These are phyloP conservation scores for Chaetophractus vellerosus DNA, from an alignment of 2,797 vertebrate genomes.

Conservation along the genomic window DNA sequence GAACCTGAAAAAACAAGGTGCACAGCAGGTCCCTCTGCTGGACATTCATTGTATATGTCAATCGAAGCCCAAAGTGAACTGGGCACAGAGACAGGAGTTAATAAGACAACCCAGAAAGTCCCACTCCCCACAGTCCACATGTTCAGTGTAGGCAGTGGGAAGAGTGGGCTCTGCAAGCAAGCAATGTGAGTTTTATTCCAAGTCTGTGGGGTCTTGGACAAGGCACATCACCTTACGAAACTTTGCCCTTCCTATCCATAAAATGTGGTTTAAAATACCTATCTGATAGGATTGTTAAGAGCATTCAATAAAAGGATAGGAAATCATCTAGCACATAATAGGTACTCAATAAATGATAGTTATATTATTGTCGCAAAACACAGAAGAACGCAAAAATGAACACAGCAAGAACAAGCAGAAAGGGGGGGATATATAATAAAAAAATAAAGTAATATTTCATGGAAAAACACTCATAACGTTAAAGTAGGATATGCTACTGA, in stretches of 20 bases:
- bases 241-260: not conserved
- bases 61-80: not conserved
- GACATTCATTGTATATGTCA: not conserved
- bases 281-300: not conserved
- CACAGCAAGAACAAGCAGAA: too few relatives aligned
- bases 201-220: not conserved
- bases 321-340: not conserved
- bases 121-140: not conserved
- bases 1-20: not conserved
- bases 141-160: not conserved
- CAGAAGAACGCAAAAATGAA: too few relatives aligned
- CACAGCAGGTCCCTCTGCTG: not conserved
- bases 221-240: not conserved
- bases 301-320: not conserved
- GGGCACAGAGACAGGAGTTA: not conserved
- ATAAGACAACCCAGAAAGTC: not conserved
- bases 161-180: not conserved
- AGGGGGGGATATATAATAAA: too few relatives aligned
- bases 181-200: not conserved
- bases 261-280: not conserved
- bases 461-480: not conserved
- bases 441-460: not conserved
- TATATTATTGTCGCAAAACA: not conserved
- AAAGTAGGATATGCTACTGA: not conserved
- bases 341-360: not conserved